Evolutionary conservation across 2,113 vertebrate genomes (phyloP).

Genomic region (Hippocampus zosterae): DNA sequence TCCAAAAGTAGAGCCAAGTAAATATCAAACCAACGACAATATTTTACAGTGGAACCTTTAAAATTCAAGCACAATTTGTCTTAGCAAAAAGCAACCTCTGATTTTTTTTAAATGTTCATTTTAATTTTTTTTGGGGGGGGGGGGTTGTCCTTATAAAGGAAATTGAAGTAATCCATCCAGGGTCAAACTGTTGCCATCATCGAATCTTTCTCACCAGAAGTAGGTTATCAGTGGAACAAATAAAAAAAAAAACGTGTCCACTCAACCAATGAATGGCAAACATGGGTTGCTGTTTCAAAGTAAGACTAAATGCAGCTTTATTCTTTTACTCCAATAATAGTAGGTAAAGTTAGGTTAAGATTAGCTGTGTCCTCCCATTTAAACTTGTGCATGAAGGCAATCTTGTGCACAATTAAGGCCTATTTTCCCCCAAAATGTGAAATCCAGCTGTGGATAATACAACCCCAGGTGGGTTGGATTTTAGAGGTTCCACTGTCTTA

Average conservation of each 20-base stretch:
- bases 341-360: background rate
- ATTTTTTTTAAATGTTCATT: background rate
- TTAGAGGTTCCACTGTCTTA: background rate
- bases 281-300: background rate
- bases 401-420: too few relatives aligned
- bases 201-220: background rate
- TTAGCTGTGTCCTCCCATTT: too few relatives aligned
- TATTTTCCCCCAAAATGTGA: background rate
- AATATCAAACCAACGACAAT: background rate
- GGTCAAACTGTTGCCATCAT: background rate
- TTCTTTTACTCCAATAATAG: background rate
- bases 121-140: background rate
- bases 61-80: background rate
- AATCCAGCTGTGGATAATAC: background rate
- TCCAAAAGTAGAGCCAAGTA: background rate
- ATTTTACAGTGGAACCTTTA: conserved; percentile 2
- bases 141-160: background rate
- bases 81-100: background rate
- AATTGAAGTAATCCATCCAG: background rate
- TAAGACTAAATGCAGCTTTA: background rate
- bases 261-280: background rate
- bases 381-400: too few relatives aligned
- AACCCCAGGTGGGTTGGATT: too few relatives aligned
- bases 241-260: background rate
- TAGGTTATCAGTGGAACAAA: too few relatives aligned